Base-by-base conservation (phyloP, 2,797 vertebrate genomes). In the Lacerta viridis region DNA sequence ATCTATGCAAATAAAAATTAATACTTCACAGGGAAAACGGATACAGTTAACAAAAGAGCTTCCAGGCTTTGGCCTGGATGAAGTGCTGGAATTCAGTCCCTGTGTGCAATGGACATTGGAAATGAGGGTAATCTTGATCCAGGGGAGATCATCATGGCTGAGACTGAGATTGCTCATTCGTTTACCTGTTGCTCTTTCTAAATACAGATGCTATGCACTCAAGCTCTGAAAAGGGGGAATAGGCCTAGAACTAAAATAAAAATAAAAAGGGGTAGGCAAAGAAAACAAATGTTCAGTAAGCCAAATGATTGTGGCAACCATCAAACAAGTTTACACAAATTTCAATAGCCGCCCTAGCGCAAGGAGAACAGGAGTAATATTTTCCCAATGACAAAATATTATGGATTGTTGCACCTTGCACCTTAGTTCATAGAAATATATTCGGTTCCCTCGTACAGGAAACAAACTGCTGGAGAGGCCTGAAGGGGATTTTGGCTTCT, bases 1-100 rank as follows among this genome's bases (percentile, higher is more conserved):
- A 76, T 93, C 59, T 68, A 75, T 87, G 88, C 86, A 92, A 91
- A 33, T 92, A 94, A 89, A 74, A 72, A 82, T 69, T 77, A 72
- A 82, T 69, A 36, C 36, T 91, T 93, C 36, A 39, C 7, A 85
- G 87, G 55, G 39, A 41, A 85, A 85, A 25, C 23, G 74, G 61
- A 66, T 66, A 41, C 36, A 41, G 25, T 43, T 85, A 85, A 85
- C n/a, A 46, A 43, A 55, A 55, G 50, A 55, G 50, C 13, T 55
- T 55, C 50, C 50, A 55, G 50, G 50, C 59, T 84, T 27, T 33
- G 59, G 43, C 61, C 55, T 75, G 25, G 23, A 11, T 76, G 17
- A 10, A 64, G 11, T 39, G 29, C 33, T 86, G 64, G 82, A 11
- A 71, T n/a, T 83, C 59, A 46, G 18, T 23, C 41, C 27, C 6